phyloP scores from a whole-genome alignment of 2,797 vertebrate species.

The Streptopelia turtur region DNA sequence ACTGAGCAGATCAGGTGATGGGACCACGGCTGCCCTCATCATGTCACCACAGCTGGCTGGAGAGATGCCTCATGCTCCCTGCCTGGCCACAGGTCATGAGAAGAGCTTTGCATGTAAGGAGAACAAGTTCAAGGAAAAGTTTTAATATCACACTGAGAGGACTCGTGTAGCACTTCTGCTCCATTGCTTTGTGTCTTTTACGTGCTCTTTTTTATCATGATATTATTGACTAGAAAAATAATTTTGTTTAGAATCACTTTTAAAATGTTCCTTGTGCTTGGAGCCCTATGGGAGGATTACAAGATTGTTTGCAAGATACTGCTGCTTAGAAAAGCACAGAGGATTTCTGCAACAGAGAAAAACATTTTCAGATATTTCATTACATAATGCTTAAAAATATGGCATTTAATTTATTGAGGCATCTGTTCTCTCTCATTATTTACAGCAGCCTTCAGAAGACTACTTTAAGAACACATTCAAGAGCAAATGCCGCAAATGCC shows the following conservation, averaged over 20 bases:
- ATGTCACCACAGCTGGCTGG: accelerated
- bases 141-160: neutral
- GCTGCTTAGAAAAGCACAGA: neutral
- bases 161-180: neutral
- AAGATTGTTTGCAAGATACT: neutral
- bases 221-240: neutral
- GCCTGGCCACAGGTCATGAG: neutral
- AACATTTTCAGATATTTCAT: slow-evolving; percentile 17
- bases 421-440: slow-evolving; percentile 5
- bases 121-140: neutral
- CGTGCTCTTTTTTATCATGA: neutral
- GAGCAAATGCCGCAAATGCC: neutral
- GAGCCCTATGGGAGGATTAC: neutral
- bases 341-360: neutral
- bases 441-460: neutral
- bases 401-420: slow-evolving; percentile 14
- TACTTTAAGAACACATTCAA: neutral
- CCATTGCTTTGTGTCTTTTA: neutral
- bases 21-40: neutral
- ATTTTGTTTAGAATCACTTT: neutral
- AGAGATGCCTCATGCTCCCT: neutral
- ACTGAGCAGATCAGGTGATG: accelerated
- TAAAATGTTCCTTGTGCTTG: neutral
- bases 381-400: neutral
- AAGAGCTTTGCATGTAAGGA: neutral